Evolutionary conservation across 2,797 vertebrate species (phyloP).

Genomic region (Leucoraja ocellata): DNA sequence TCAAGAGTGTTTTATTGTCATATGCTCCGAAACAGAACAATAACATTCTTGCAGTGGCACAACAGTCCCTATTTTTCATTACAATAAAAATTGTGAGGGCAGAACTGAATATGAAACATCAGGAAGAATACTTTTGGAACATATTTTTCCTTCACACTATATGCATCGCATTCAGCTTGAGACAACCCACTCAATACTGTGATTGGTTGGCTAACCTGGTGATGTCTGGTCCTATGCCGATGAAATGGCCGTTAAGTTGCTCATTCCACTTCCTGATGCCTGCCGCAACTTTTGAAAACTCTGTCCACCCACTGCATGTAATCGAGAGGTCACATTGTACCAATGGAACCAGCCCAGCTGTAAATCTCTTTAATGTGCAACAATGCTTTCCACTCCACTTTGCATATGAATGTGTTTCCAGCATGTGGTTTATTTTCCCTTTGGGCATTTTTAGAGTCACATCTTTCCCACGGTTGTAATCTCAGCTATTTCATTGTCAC

Average conservation of each 20-base stretch:
- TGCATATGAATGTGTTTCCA: not conserved
- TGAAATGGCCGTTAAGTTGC: not conserved
- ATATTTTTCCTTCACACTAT: not conserved
- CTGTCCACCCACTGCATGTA: not conserved
- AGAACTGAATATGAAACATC: not conserved
- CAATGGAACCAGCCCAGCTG: not conserved
- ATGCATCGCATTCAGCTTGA: not conserved
- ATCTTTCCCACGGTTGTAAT: constrained; percentile 11
- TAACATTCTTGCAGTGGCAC: no score
- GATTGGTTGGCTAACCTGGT: not conserved
- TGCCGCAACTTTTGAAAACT: not conserved
- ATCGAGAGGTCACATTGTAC: not conserved
- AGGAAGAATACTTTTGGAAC: not conserved
- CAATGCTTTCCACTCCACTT: not conserved
- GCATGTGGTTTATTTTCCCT: not conserved
- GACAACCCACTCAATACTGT: not conserved
- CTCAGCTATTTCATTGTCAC: not conserved
- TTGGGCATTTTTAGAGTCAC: not conserved
- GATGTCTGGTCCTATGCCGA: not conserved
- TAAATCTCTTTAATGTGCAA: not conserved
- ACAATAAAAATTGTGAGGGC: not conserved
- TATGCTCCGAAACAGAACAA: no score
- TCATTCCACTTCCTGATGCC: not conserved
- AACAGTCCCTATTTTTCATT: not conserved
- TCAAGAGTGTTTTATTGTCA: no score